Base-by-base conservation (phyloP, 2,888 invertebrate species). In the Phengaris alcon region DNA sequence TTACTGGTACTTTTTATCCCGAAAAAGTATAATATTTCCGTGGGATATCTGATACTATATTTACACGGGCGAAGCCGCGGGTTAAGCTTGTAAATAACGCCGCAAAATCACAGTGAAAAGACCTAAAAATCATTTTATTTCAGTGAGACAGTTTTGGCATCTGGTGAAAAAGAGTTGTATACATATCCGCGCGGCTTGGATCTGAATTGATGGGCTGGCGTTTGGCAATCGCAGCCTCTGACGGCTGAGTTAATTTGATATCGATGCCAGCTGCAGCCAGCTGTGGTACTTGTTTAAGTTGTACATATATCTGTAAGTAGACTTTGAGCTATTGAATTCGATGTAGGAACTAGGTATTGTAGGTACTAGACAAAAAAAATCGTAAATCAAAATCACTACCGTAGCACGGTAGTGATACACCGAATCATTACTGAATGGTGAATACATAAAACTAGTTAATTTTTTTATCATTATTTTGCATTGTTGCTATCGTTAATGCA, bases 121-220 rank as follows among this genome's bases (percentile, higher is more conserved):
- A 69, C 48, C 22, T 59, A 44, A 44, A 35, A 64, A 64, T 64
- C 2, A 64, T 64, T 64, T 64, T 3, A 64, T 35, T 64, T 64
- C 35, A 44, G 22, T 22, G 15, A 22, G 59, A 22, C 6, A 48
- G 44, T 35, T 64, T 35, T 64, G 35, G 35, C 35, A 64, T 10
- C 10, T 12, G 44, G 64, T 64, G 64, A 64, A 64, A 64, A 64
- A 64, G 64, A 64, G 64, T 64, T 44, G 22, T 64, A 13, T 35
- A 64, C 64, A 64, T 59, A 59, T 64, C 64, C 35, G 64, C 64
- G 15, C 64, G 35, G 64, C 59, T 64, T 22, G 59, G 59, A 35
- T 64, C 64, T 64, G 64, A 64, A 64, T 64, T 64, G 64, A 64
- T 13, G 12, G 64, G 64, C 35, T 35, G 64, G 64, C 64, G 64